These are phyloP conservation scores for Drosophila birchii DNA, from an alignment of 2,888 invertebrate genomes.

Conservation along the genomic window DNA sequence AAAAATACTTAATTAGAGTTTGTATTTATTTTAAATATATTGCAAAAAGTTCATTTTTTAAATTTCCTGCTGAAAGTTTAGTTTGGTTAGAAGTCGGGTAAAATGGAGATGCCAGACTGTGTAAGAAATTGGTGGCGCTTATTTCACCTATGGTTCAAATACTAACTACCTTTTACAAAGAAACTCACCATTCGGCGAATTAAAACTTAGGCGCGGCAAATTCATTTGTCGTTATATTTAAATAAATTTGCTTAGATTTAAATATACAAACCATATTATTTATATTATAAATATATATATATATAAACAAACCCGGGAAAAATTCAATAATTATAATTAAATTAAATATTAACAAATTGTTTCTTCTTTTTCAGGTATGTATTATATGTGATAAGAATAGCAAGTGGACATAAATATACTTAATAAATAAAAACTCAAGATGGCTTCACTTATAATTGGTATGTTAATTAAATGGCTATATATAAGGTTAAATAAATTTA, in stretches of 20 bases:
- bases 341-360: not conserved
- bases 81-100: not conserved
- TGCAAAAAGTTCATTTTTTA: not conserved
- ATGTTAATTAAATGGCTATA: not conserved
- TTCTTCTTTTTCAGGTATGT: conserved; percentile 43
- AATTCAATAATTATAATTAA: not conserved
- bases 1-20: not conserved
- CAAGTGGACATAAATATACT: not conserved
- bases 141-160: not conserved
- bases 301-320: no score
- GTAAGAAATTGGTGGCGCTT: not conserved
- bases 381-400: not conserved
- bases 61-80: not conserved
- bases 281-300: no score
- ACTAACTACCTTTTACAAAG: not conserved
- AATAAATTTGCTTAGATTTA: not conserved
- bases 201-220: conserved; percentile 8
- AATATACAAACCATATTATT: no score
- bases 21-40: not conserved
- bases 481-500: not conserved
- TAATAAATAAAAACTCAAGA: not conserved
- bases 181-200: conserved; percentile 13
- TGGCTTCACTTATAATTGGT: conserved; percentile 17
- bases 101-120: not conserved
- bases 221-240: conserved; percentile 14